A percentile compares a stretch with the other conserved stretches of the same genome.
phyloP scores from a whole-genome alignment of 2,797 vertebrate genomes.

The Muraenolepis orangiensis region DNA sequence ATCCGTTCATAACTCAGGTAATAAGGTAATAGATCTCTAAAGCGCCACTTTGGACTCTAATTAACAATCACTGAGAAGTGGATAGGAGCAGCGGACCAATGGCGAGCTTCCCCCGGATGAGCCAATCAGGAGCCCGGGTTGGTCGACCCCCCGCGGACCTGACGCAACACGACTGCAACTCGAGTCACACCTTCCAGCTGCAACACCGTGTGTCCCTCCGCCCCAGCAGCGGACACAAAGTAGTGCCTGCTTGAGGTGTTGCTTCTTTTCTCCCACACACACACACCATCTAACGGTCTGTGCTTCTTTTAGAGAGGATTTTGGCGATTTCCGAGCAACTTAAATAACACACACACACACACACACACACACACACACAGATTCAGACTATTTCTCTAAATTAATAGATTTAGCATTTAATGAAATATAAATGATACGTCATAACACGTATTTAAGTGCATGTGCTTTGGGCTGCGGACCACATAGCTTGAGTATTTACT shows the following conservation, averaged over 20 bases:
- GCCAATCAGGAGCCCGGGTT: slow-evolving; percentile 67
- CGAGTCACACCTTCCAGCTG: slow-evolving; percentile 70
- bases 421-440: neutral
- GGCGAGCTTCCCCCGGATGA: slow-evolving; percentile 51
- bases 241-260: slow-evolving; percentile 56
- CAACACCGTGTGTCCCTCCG: slow-evolving; percentile 76
- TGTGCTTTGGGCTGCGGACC: neutral
- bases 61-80: slow-evolving; percentile 20
- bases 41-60: neutral
- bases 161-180: slow-evolving; percentile 84
- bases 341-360: neutral
- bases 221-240: slow-evolving; percentile 53
- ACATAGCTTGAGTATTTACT: neutral
- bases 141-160: slow-evolving; percentile 77
- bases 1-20: neutral
- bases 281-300: neutral
- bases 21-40: neutral
- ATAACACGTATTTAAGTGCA: neutral
- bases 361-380: too few species aligned
- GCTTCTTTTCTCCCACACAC: neutral
- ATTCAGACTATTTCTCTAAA: neutral
- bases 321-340: neutral
- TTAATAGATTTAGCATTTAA: neutral
- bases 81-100: slow-evolving; percentile 58
- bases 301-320: neutral